Evolutionary conservation across 2,797 vertebrate species (phyloP), one percentile per base, ranked within the genome.

Genomic region (Peromyscus melanophrys): DNA sequence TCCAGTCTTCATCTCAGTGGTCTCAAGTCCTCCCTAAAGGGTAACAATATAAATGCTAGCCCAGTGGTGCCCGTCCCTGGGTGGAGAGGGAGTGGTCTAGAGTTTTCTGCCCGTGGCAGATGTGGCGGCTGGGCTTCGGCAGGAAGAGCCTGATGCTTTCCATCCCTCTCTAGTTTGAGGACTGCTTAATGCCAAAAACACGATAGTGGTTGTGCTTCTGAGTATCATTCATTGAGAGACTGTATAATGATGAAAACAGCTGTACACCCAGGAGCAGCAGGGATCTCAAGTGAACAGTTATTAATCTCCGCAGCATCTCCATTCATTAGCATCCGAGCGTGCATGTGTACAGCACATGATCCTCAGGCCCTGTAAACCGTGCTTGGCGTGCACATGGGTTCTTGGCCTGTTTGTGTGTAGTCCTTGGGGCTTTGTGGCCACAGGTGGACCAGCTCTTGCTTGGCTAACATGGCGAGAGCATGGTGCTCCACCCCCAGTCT

Each of bases 251-350:
- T 43, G 78, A 13, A 92, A 89, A 94, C 40, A 19, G 55, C 89
- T 75, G 55, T 52, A 40, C 55, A 34, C 89, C 81, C 71, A 75
- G 81, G 23, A 89, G 63, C 69, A 40, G 25, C 23, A 19, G 52
- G 87, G 37, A 63, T 87, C 89, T 86, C 55, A 82, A 90, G 37
- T 95, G 95, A 91, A 86, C 65, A 85, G 78, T 94, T 83, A 81
- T 92, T 86, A 61, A 61, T 67, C 80, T 95, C 87, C 61, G 92
- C 57, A 37, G 13, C n/a, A 27, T 87, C 49, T 80, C 77, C 43
- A 25, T 69, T 91, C 61, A 65, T 52, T 57, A 63, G 67, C 49
- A 37, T 29, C 40, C 21, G 11, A 37, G 43, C 1, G 14, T 19
- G 3, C 65, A 55, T 17, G 5, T 76, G 83, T 34, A 87, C 9